These are phyloP conservation scores for Hoplodrina ambigua DNA, from an alignment of 2,888 invertebrate species.

Conservation along the genomic window DNA sequence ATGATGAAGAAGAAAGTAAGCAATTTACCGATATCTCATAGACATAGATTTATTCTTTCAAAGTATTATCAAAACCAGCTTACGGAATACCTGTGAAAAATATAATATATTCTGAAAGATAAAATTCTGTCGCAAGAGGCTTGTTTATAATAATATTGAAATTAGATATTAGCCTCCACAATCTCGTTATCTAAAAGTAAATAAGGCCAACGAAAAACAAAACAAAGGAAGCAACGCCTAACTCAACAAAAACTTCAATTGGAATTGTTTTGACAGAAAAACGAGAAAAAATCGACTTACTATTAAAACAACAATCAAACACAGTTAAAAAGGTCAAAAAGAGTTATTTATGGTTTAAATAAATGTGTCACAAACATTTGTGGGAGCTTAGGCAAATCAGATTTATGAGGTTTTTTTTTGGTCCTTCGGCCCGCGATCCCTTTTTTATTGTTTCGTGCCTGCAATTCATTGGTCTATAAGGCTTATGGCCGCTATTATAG, in stretches of 20 bases:
- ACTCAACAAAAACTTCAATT: conserved; percentile 2
- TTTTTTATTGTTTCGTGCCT: conserved; percentile 12
- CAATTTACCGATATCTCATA: not conserved
- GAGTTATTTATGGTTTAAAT: conserved; percentile 14
- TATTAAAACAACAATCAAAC: conserved; percentile 26
- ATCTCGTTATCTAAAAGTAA: conserved; percentile 3
- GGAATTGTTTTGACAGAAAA: conserved; percentile 13
- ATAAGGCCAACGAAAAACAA: not conserved
- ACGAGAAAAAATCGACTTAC: conserved; percentile 6
- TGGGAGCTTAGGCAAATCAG: not conserved
- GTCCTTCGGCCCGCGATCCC: not conserved
- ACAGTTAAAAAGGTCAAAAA: conserved; percentile 13
- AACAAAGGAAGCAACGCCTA: not conserved
- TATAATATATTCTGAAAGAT: not conserved
- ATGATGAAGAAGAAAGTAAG: no score
- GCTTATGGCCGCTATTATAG: not conserved
- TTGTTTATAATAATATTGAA: not conserved
- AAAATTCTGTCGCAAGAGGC: not conserved
- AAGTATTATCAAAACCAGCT: not conserved
- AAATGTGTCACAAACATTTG: conserved; percentile 39
- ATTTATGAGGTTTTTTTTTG: conserved; percentile 13
- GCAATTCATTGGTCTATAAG: conserved; percentile 8
- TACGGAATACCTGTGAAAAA: not conserved
- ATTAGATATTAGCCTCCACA: not conserved
- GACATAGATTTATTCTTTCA: not conserved